Evolutionary conservation across 2,888 invertebrate species (phyloP), one percentile per base, ranked within the genome.

Genomic region (Synergus gifuensis): DNA sequence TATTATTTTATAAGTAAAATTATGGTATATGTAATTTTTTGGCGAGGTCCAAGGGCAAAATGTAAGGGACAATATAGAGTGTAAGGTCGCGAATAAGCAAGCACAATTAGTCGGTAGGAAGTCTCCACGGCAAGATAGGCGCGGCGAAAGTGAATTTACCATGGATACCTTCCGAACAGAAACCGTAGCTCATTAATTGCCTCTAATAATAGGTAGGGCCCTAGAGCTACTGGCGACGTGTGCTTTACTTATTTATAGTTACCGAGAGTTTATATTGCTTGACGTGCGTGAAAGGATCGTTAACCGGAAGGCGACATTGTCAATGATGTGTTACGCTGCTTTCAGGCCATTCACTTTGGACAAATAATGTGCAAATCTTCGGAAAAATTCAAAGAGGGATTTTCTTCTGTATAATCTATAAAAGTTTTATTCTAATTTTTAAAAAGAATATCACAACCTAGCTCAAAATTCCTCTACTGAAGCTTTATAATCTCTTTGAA

Each of bases 181-280:
- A 87, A 89, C 83, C 86, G 87, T 88, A 83, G 86, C 87, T 86
- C 86, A 87, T 89, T 89, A 89, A 88, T 89, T 88, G 87, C 85
- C 83, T 79, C 86, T 88, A 88, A 88, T 89, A 88, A 88, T 88
- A 89, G 86, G 84, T 81, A 76, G 66, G 69, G 78, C 76, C 73
- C 66, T 78, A 16, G 80, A 80, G 80, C 62, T 80, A 76, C 46
- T 69, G 78, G 79, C 58, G 83, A 87, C 85, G 83, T 85, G 85
- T 85, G 84, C 76, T 83, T 83, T 83, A 49, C 77, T 78, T 82
- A 86, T 87, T 88, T 86, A 85, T 85, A 85, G 83, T 83, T 81
- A 62, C 78, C 81, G 77, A 81, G 79, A 73, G 78, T 87, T 84
- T 83, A 87, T 83, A 83, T 84, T 83, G 67, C 80, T 76, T 82